Evolutionary conservation across 2,797 vertebrate genomes (phyloP), one percentile per base, ranked within the genome.

Genomic region (Melanotaenia nigrans): DNA sequence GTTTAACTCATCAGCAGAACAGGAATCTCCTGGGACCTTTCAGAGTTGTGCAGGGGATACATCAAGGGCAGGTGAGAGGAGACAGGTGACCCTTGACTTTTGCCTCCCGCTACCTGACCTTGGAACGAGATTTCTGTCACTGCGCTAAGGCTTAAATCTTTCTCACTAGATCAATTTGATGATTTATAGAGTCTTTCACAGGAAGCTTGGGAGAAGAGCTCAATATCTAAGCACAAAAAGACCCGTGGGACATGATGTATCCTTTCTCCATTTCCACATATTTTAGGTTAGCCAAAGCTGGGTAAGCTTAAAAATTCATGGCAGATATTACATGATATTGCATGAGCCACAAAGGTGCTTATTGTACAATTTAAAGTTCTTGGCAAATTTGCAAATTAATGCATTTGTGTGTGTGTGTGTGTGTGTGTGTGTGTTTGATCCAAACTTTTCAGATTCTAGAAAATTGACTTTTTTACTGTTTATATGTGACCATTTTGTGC

Each of bases 1-100:
- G 78, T 92, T 93, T 90, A 92, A 91, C 83, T 92, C 87, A 91
- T 94, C 91, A 92, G 90, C 91, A 87, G 84, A 88, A 91, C 59
- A 24, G 75, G 58, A 81, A 87, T 88, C 81, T 73, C 69, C 51
- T 0, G 35, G 61, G 81, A 55, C 89, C 72, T 61, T 28, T 0
- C 83, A 73, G 89, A 83, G 74, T 72, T 32, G 58, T 63, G 62
- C 53, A 20, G 40, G 60, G 87, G 83, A 90, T 87, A 79, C 82
- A 92, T 92, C 89, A 92, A 90, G 90, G 86, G 71, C 85, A 88
- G 89, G 88, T 90, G 86, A 83, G 83, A 85, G 79, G 77, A 91
- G 87, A 86, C 85, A 87, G 82, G 70, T 90, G 89, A 93, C 87
- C 91, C 49, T 1, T 72, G 79, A 81, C 78, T 88, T 89, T 87